These are phyloP conservation scores for Drosophila carrolli DNA, from an alignment of 1,140 invertebrate species.

Conservation along the genomic window DNA sequence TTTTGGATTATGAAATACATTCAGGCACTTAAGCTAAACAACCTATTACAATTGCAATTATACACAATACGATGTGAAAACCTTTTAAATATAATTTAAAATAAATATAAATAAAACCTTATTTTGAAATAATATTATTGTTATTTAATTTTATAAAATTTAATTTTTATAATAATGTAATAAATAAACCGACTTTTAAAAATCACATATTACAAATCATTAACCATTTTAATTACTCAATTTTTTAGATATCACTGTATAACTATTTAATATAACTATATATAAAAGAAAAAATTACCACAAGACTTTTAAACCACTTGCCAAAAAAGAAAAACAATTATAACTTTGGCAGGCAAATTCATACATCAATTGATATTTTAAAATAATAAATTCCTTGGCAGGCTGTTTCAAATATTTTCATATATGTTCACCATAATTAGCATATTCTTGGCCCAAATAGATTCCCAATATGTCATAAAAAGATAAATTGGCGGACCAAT, in stretches of 20 bases:
- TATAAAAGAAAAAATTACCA: too few species aligned
- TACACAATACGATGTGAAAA: too few species aligned
- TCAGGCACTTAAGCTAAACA: background rate
- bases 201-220: too few species aligned
- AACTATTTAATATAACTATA: too few species aligned
- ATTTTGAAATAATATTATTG: too few species aligned
- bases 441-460: background rate
- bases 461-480: background rate
- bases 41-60: background rate
- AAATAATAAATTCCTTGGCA: slow-evolving; percentile 1
- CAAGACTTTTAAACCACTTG: background rate
- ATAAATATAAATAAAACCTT: too few species aligned
- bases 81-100: too few species aligned
- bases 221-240: too few species aligned
- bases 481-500: background rate
- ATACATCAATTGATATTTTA: background rate
- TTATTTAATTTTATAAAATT: too few species aligned
- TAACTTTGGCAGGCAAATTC: background rate
- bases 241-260: too few species aligned
- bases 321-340: background rate
- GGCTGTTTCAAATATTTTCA: background rate
- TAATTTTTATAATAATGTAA: too few species aligned
- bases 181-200: too few species aligned
- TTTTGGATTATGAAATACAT: slow-evolving; percentile 19
- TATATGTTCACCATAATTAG: background rate